Evolutionary conservation across 2,888 invertebrate genomes (phyloP).

Genomic region (Eilema caniola): DNA sequence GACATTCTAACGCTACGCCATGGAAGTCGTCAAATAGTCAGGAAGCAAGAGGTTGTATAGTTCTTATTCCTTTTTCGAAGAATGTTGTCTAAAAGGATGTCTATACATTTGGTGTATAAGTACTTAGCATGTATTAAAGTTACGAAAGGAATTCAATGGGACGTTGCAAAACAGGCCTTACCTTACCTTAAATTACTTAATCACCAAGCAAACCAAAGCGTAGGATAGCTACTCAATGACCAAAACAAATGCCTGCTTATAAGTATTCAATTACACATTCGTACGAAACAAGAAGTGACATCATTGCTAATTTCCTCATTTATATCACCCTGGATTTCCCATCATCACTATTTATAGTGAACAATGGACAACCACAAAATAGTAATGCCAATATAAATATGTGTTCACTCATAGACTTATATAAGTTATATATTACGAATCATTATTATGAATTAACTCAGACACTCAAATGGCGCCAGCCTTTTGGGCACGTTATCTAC

Average conservation of each 20-base stretch:
- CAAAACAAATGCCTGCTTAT: constrained; percentile 1
- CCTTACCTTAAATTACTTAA: not conserved
- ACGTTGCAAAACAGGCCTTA: not conserved
- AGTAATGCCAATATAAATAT: not conserved
- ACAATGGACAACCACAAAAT: constrained; percentile 11
- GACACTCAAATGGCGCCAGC: too few species aligned
- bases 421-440: not conserved
- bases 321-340: constrained; percentile 22
- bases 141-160: not conserved
- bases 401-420: not conserved
- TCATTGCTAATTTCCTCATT: constrained; percentile 40
- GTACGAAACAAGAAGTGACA: constrained; percentile 23
- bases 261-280: not conserved
- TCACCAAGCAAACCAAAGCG: not conserved
- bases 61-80: too few species aligned
- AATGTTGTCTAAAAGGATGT: too few species aligned
- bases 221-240: not conserved
- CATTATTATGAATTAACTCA: not conserved
- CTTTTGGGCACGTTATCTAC: too few species aligned
- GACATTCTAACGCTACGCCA: too few species aligned
- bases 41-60: too few species aligned
- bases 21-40: too few species aligned
- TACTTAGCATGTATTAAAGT: too few species aligned
- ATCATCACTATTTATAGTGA: constrained; percentile 35
- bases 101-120: too few species aligned